Evolutionary conservation across 2,113 vertebrate species (phyloP).

Genomic region (Zosterops japonicus): DNA sequence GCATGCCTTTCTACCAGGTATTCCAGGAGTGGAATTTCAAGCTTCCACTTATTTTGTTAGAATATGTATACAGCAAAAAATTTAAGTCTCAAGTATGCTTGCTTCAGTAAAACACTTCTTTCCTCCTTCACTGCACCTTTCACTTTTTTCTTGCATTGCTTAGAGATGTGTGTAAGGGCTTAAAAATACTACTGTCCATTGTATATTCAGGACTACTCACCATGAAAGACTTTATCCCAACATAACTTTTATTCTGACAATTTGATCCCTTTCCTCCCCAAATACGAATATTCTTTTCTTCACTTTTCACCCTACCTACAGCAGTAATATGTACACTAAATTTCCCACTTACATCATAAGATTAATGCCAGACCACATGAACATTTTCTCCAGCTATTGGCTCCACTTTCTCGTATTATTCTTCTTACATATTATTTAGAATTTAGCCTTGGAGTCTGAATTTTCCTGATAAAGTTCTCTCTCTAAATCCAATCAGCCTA

Average conservation of each 20-base stretch:
- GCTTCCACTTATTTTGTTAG: background rate
- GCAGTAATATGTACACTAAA: background rate
- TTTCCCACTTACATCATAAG: background rate
- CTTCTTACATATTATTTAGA: background rate
- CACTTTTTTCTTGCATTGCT: background rate
- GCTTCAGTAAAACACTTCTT: background rate
- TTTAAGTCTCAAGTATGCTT: background rate
- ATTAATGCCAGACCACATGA: background rate
- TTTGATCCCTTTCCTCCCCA: background rate
- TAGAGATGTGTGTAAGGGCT: background rate
- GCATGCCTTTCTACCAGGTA: background rate
- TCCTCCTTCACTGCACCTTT: background rate
- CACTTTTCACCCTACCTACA: background rate
- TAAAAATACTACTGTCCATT: background rate
- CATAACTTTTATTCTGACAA: background rate
- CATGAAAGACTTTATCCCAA: background rate
- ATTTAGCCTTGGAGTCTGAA: background rate
- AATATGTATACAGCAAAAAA: background rate
- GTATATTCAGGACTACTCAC: background rate
- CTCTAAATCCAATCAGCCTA: background rate
- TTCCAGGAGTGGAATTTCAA: background rate
- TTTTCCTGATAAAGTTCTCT: background rate
- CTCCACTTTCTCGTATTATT: background rate
- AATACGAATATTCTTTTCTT: background rate
- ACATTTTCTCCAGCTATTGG: background rate